A percentile compares a stretch with the other conserved stretches of the same genome.
These are phyloP conservation scores for Bimastos eiseni DNA, from an alignment of 2,888 invertebrate species.

Conservation along the genomic window DNA sequence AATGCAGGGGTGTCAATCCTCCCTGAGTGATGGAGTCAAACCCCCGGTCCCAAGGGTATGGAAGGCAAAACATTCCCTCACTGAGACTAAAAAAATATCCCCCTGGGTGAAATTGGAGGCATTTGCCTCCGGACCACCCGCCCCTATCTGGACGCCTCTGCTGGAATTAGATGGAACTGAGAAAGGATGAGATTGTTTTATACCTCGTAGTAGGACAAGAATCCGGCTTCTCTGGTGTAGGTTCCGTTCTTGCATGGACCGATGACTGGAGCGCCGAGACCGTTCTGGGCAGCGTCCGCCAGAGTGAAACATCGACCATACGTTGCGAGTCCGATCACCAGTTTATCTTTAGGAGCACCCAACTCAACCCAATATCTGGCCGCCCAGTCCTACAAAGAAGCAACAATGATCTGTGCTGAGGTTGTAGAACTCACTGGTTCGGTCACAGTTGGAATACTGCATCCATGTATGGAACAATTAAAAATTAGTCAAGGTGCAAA, in stretches of 20 bases:
- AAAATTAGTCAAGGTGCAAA: too few species aligned
- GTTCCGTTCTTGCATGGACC: constrained; percentile 47
- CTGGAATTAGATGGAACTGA: neutral
- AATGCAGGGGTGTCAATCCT: too few species aligned
- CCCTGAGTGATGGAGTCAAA: too few species aligned
- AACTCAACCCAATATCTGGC: constrained; percentile 50
- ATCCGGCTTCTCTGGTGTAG: constrained; percentile 52
- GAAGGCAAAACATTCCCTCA: too few species aligned
- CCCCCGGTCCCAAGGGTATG: too few species aligned
- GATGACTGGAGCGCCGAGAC: constrained; percentile 48
- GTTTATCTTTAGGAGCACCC: constrained; percentile 50
- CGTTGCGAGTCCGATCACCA: constrained; percentile 52
- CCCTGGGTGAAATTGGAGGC: too few species aligned
- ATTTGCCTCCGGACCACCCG: too few species aligned
- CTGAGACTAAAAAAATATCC: too few species aligned
- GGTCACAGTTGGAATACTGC: too few species aligned
- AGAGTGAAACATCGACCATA: constrained; percentile 54
- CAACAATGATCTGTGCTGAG: too few species aligned
- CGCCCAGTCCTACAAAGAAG: constrained; percentile 43
- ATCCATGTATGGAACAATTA: too few species aligned
- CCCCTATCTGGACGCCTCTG: too few species aligned
- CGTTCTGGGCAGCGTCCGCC: constrained; percentile 41
- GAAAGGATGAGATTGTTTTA: neutral
- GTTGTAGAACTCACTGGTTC: neutral
- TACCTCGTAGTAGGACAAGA: constrained; percentile 57